These are phyloP conservation scores for Molossus alvarezi DNA, from an alignment of 2,797 vertebrate species.

Conservation along the genomic window DNA sequence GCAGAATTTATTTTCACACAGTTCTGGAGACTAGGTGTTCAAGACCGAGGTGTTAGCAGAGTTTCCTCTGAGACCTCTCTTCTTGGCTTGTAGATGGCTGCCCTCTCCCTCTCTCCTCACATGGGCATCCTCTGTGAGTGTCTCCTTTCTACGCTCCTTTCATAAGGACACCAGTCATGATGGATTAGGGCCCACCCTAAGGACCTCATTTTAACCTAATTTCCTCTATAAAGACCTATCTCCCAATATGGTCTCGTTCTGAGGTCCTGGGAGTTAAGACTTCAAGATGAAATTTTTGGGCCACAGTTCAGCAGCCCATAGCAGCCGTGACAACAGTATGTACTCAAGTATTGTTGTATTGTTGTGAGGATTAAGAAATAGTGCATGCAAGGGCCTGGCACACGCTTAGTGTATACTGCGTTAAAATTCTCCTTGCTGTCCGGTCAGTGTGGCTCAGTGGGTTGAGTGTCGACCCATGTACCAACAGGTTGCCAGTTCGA, in stretches of 20 bases:
- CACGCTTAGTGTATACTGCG: background rate
- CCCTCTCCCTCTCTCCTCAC: background rate
- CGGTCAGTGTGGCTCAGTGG: too few species aligned
- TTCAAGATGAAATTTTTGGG: background rate
- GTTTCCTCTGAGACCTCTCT: background rate
- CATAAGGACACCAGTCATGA: background rate
- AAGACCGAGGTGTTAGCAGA: background rate
- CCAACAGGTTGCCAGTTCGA: too few species aligned
- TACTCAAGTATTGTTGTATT: background rate
- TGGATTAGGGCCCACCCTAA: background rate
- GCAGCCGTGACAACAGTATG: background rate
- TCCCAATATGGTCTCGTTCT: background rate
- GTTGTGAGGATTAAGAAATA: background rate
- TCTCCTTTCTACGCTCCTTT: background rate
- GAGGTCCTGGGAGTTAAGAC: background rate
- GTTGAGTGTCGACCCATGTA: too few species aligned
- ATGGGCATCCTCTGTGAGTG: background rate
- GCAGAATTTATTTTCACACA: background rate
- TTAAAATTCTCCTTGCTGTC: background rate
- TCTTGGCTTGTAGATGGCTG: background rate
- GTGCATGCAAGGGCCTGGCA: background rate
- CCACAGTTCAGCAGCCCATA: accelerated
- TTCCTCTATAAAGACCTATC: background rate
- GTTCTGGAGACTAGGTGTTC: background rate
- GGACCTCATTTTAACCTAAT: background rate